These are phyloP conservation scores for Boulengerochromis microlepis DNA, from an alignment of 2,113 vertebrate genomes.

Conservation along the genomic window DNA sequence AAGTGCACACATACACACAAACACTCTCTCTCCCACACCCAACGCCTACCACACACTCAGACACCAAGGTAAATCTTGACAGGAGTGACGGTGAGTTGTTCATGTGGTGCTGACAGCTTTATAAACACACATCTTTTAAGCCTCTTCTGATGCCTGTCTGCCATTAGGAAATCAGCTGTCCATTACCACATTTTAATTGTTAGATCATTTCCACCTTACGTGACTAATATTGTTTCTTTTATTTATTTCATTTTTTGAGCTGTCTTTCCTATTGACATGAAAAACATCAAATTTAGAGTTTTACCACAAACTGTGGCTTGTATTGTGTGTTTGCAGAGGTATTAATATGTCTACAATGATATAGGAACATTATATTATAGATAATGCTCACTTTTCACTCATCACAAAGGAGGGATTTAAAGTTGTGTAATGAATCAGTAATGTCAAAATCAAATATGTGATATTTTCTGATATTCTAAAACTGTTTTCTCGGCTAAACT, in stretches of 20 bases:
- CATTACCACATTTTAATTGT: conserved; percentile 13
- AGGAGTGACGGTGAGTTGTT: conserved; percentile 19
- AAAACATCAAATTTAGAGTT: neutral
- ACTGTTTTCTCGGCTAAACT: neutral
- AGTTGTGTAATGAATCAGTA: neutral
- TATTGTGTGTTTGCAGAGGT: neutral
- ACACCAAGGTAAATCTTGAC: conserved; percentile 4
- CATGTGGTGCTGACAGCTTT: conserved; percentile 47
- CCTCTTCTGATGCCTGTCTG: conserved; percentile 16
- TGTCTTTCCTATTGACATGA: neutral
- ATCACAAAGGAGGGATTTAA: neutral
- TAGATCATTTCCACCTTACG: neutral
- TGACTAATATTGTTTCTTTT: neutral
- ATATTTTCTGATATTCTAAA: neutral
- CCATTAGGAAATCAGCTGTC: conserved; percentile 37
- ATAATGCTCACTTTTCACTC: neutral
- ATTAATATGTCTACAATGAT: neutral
- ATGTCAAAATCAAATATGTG: neutral
- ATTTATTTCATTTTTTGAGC: neutral
- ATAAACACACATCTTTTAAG: conserved; percentile 49
- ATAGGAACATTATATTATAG: neutral
- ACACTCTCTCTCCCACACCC: neutral
- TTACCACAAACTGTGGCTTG: neutral
- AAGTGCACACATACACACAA: neutral
- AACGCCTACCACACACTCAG: neutral